Conservation (phyloP, 2,888 invertebrate genomes). For the Amiota minor region DNA sequence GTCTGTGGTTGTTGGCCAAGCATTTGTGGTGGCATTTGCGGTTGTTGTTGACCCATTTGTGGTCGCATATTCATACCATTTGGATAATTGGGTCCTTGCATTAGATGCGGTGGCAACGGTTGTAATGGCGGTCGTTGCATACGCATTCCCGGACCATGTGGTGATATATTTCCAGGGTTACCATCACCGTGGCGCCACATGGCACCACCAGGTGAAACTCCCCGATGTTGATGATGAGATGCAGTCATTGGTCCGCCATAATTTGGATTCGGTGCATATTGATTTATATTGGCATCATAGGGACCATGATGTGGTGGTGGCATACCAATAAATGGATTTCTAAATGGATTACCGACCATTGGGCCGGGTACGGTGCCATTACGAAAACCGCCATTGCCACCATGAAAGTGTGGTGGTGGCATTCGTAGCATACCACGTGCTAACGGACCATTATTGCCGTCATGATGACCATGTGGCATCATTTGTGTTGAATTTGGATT, state of each 20-base stretch:
- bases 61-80: slow-evolving; percentile 59
- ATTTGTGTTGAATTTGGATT: slow-evolving; percentile 40
- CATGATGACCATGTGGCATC: slow-evolving; percentile 50
- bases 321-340: slow-evolving; percentile 49
- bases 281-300: slow-evolving; percentile 22
- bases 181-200: slow-evolving; percentile 41
- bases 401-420: slow-evolving; percentile 38
- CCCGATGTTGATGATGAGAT: slow-evolving; percentile 46
- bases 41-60: slow-evolving; percentile 51
- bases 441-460: slow-evolving; percentile 26
- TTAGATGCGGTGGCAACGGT: slow-evolving; percentile 56
- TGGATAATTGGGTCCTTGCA: slow-evolving; percentile 55
- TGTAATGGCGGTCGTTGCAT: slow-evolving; percentile 76
- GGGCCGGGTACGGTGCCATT: slow-evolving; percentile 50
- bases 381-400: slow-evolving; percentile 20
- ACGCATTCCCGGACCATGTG: slow-evolving; percentile 55
- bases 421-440: slow-evolving; percentile 52
- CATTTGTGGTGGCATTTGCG: slow-evolving; percentile 45
- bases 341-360: slow-evolving; percentile 45
- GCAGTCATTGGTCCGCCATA: slow-evolving; percentile 44
- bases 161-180: slow-evolving; percentile 13
- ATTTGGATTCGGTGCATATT: slow-evolving; percentile 15
- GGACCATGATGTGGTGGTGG: slow-evolving; percentile 54
- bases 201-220: slow-evolving; percentile 37
- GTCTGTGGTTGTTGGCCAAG: slow-evolving; percentile 44